Base-by-base conservation (phyloP, 2,113 vertebrate species). In the Perccottus glenii region DNA sequence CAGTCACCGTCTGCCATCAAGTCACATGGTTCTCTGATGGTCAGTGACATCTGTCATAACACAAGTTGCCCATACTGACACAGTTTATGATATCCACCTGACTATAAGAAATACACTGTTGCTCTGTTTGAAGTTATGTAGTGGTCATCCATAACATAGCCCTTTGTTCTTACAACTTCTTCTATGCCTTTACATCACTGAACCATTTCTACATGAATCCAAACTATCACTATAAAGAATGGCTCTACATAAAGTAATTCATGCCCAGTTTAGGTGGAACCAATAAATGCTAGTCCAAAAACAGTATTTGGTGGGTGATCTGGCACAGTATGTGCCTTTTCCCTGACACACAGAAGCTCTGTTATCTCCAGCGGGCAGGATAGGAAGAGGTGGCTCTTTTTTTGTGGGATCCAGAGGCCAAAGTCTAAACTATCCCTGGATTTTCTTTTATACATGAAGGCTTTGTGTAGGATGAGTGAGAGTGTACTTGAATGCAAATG, bases 361-460 rank as follows among this genome's bases (percentile, higher is more conserved):
- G 75, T 83, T 85, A 85, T 81, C 82, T 81, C 69, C 69, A 47
- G 9, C 58, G 64, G 50, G 75, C 77, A 80, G 70, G 62, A 61
- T 60, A 57, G 60, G 53, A 70, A 45, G 32, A 11, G 44, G 56
- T 40, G 61, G 60, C 46, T 75, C 57, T 73, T 84, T 63, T 46
- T 78, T 66, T 50, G 66, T 81, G 62, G 67, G 75, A 67, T 70
- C 66, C 59, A 55, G 43, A 50, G 67, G 73, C 73, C 59, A 15
- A 68, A 72, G 77, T 79, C 82, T 81, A 81, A 79, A 67, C 33
- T 80, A 64, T 78, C 70, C 75, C 43, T 73, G 65, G 72, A 84
- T 78, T 36, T 53, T 36, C 56, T 71, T 57, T 49, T 70, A 81
- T 56, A 79, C n/a, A 80, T 78, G 79, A 77, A 50, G 10, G 7